A percentile compares a stretch with the other conserved stretches of the same genome.
These are phyloP conservation scores for Campoletis sonorensis DNA, from an alignment of 1,140 invertebrate genomes.

Conservation along the genomic window DNA sequence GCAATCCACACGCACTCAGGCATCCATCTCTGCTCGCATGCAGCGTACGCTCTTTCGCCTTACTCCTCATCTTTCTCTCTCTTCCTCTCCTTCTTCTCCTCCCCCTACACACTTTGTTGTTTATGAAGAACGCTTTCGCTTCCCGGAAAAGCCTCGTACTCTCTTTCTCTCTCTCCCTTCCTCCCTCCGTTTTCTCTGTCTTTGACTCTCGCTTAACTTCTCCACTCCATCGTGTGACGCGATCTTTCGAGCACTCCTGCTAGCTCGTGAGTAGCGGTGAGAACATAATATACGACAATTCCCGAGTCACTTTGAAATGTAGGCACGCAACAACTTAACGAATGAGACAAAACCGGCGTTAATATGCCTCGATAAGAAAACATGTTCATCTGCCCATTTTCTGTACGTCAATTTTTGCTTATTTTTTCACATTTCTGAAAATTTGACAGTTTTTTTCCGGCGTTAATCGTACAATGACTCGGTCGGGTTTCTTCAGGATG, in stretches of 20 bases:
- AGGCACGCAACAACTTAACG: neutral
- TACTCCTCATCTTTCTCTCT: conserved; percentile 17
- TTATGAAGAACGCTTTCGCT: conserved; percentile 24
- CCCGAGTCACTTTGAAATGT: neutral
- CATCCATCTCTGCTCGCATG: conserved; percentile 32
- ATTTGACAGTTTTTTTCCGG: no score
- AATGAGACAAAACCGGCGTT: neutral
- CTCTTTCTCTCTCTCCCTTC: conserved; percentile 32
- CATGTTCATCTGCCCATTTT: neutral
- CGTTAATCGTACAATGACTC: no score
- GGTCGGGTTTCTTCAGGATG: no score
- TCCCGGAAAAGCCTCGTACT: conserved; percentile 41
- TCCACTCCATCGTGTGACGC: neutral
- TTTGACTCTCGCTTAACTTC: neutral
- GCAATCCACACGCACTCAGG: conserved; percentile 36
- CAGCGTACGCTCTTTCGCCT: conserved; percentile 3
- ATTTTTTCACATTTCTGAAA: no score
- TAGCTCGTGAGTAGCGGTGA: neutral
- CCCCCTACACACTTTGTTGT: conserved; percentile 35
- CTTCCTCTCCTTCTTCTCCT: conserved; percentile 30
- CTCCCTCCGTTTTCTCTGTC: conserved; percentile 18
- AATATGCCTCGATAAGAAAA: neutral
- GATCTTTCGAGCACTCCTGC: conserved; percentile 17
- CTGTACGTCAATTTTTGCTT: neutral
- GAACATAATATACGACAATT: neutral